Conservation (phyloP, 2,888 invertebrate genomes). For the Bedellia somnulentella region DNA sequence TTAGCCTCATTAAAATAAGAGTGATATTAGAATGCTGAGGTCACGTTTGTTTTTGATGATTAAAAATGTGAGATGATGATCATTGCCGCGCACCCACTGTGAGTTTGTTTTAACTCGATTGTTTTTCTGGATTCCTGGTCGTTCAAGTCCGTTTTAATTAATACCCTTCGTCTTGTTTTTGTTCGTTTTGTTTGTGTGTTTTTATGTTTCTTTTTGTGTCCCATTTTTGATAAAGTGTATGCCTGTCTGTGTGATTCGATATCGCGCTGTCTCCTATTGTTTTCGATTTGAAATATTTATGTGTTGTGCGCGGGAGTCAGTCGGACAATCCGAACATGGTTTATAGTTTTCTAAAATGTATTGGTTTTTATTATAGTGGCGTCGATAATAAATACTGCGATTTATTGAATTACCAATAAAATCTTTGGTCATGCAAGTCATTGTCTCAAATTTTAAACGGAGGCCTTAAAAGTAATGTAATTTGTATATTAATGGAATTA, state of each 20-base stretch:
- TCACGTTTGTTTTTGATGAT: constrained; percentile 41
- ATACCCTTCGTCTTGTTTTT: constrained; percentile 61
- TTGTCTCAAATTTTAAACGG: too few species aligned
- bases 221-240: constrained; percentile 54
- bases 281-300: constrained; percentile 59
- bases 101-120: constrained; percentile 52
- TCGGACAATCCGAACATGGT: too few species aligned
- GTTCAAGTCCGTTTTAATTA: constrained; percentile 59
- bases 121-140: constrained; percentile 55
- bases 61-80: constrained; percentile 60
- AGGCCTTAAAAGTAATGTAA: too few species aligned
- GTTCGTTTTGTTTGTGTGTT: constrained; percentile 31
- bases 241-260: constrained; percentile 43
- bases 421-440: too few species aligned
- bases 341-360: too few species aligned
- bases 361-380: too few species aligned
- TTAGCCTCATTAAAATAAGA: too few species aligned
- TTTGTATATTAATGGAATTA: too few species aligned
- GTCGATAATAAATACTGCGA: too few species aligned
- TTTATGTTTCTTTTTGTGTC: constrained; percentile 32
- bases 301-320: constrained; percentile 43
- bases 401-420: too few species aligned
- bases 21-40: too few species aligned
- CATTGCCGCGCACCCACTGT: constrained; percentile 54
- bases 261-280: constrained; percentile 57